These are phyloP conservation scores for Rhagonycha lutea DNA, from an alignment of 2,888 invertebrate genomes.

Conservation along the genomic window DNA sequence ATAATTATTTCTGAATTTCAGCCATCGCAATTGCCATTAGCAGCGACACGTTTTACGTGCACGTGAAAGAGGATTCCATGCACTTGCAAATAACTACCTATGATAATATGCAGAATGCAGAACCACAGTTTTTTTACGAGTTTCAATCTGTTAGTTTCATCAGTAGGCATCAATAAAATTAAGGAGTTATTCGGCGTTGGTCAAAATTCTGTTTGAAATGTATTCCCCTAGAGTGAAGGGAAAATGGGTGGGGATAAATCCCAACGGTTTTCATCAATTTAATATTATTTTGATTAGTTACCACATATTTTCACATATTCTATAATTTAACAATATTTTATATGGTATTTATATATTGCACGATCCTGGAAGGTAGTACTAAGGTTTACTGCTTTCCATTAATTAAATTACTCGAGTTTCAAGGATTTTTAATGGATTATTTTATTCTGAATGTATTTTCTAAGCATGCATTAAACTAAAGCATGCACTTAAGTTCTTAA, in stretches of 20 bases:
- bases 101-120: too few relatives aligned
- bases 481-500: background rate
- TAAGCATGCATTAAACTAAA: background rate
- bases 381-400: background rate
- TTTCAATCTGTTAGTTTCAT: background rate
- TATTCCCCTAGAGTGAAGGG: too few relatives aligned
- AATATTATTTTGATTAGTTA: too few relatives aligned
- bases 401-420: background rate
- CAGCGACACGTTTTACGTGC: background rate
- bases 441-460: background rate
- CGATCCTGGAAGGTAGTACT: background rate
- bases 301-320: background rate
- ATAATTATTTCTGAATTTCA: background rate
- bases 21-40: background rate
- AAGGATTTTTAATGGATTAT: background rate
- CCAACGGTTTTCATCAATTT: too few relatives aligned
- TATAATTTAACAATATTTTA: background rate
- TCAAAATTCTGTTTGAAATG: too few relatives aligned
- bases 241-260: too few relatives aligned
- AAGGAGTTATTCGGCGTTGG: too few relatives aligned
- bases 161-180: too few relatives aligned
- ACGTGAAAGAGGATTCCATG: background rate
- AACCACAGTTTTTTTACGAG: background rate
- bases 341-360: background rate
- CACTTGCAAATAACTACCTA: background rate